Evolutionary conservation across 1,140 invertebrate genomes (phyloP).

Genomic region (Drosophila nannoptera): DNA sequence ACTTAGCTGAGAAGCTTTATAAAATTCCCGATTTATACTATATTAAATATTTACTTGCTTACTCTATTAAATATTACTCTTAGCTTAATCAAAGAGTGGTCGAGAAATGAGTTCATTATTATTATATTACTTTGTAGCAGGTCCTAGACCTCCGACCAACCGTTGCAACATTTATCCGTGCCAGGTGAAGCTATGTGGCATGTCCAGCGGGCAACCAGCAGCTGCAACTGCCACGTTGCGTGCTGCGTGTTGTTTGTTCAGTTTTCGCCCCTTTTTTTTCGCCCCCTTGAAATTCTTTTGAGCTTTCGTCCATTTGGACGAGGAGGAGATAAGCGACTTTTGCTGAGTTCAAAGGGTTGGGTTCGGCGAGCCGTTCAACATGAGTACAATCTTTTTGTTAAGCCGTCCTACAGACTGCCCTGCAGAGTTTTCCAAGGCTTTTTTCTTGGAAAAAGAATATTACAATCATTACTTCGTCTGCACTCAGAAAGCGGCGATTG

Average conservation of each 20-base stretch:
- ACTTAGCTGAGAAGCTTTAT: too few species aligned
- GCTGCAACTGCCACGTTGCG: constrained; percentile 52
- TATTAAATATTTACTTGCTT: too few species aligned
- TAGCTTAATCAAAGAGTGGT: too few species aligned
- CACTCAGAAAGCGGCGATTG: background rate
- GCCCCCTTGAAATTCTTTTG: constrained; percentile 41
- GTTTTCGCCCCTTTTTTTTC: constrained; percentile 22
- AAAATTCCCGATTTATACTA: too few species aligned
- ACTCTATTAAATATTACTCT: too few species aligned
- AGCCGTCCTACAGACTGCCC: constrained; percentile 39
- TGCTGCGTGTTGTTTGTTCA: constrained; percentile 35
- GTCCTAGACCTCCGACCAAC: background rate
- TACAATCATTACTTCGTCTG: constrained; percentile 33
- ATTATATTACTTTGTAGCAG: background rate
- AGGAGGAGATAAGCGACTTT: constrained; percentile 45
- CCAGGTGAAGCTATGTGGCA: constrained; percentile 26
- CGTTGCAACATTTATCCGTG: background rate
- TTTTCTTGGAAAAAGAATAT: constrained; percentile 64
- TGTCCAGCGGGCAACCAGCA: constrained; percentile 39
- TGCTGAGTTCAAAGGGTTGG: constrained; percentile 5
- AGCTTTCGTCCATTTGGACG: constrained; percentile 36
- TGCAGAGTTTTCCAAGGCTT: constrained; percentile 26
- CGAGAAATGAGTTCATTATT: background rate
- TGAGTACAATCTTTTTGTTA: constrained; percentile 54
- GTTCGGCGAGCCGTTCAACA: constrained; percentile 6